Conservation (phyloP, 2,113 vertebrate species). For the Cyprinodon tularosa region DNA sequence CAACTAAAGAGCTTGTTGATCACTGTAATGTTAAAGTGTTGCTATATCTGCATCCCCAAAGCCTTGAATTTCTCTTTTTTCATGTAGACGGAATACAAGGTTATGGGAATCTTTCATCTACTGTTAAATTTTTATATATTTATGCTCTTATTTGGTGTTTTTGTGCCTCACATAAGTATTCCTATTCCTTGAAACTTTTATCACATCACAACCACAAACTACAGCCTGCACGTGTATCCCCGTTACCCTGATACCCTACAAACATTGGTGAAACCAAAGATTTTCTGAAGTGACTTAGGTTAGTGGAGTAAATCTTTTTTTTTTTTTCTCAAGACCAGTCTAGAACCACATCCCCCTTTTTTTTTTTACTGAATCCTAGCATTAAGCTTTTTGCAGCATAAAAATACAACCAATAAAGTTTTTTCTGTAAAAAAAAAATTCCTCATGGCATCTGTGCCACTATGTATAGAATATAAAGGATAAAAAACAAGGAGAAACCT, state of each 20-base stretch:
- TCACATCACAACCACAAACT: background rate
- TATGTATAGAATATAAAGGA: background rate
- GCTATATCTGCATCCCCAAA: constrained; percentile 44
- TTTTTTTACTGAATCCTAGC: too few relatives aligned
- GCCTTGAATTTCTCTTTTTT: constrained; percentile 52
- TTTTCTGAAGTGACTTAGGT: background rate
- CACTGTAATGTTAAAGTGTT: constrained; percentile 36
- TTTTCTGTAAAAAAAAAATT: background rate
- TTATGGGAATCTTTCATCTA: constrained; percentile 43
- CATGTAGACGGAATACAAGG: constrained; percentile 47
- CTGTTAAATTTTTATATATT: constrained; percentile 24
- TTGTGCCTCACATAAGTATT: constrained; percentile 22
- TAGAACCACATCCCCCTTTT: too few relatives aligned
- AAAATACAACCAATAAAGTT: background rate
- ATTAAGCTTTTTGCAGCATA: too few relatives aligned
- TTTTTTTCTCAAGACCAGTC: too few relatives aligned
- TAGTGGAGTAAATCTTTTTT: background rate
- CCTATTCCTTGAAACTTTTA: background rate
- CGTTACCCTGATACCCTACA: background rate
- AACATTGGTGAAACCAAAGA: background rate
- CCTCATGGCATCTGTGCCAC: background rate
- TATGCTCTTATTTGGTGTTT: background rate
- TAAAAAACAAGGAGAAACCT: too few relatives aligned
- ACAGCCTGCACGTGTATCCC: background rate
- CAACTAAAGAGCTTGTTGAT: constrained; percentile 71